Percentiles rank a stretch among this genome's conserved stretches.
These are phyloP conservation scores for Heterohyrax brucei DNA, from an alignment of 2,797 vertebrate species.

Conservation along the genomic window DNA sequence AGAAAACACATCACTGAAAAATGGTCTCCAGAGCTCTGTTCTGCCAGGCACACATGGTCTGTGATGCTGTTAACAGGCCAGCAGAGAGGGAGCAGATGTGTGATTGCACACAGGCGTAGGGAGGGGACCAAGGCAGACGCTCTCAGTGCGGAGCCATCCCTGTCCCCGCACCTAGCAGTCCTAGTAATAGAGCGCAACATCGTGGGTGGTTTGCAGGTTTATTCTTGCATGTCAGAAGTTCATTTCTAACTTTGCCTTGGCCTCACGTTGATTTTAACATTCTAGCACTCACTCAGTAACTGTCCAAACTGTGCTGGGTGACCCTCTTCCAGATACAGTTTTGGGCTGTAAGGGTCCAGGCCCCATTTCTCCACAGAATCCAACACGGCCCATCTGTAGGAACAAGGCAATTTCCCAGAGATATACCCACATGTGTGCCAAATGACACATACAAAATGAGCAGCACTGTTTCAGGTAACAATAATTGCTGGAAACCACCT, in stretches of 20 bases:
- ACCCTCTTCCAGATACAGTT: neutral
- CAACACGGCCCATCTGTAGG: neutral
- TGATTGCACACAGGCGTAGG: no score
- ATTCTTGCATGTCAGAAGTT: neutral
- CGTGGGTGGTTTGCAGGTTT: neutral
- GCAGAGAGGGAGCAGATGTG: no score
- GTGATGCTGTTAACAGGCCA: neutral
- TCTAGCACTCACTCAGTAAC: neutral
- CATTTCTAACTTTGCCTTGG: neutral
- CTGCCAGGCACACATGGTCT: neutral
- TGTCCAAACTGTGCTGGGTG: neutral
- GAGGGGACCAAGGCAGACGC: neutral
- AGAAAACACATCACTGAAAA: neutral
- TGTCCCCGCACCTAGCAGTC: neutral
- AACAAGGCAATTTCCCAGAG: neutral
- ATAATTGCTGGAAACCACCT: neutral
- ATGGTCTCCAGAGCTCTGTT: neutral
- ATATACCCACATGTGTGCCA: neutral
- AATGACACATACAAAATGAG: neutral
- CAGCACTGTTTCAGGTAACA: neutral
- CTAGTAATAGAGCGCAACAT: neutral
- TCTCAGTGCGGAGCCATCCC: neutral
- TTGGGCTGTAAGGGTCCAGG: neutral
- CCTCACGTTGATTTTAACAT: neutral
- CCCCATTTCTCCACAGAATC: neutral